phyloP scores from a whole-genome alignment of 2,888 invertebrate species.

The Lasioglossum leucozonium region DNA sequence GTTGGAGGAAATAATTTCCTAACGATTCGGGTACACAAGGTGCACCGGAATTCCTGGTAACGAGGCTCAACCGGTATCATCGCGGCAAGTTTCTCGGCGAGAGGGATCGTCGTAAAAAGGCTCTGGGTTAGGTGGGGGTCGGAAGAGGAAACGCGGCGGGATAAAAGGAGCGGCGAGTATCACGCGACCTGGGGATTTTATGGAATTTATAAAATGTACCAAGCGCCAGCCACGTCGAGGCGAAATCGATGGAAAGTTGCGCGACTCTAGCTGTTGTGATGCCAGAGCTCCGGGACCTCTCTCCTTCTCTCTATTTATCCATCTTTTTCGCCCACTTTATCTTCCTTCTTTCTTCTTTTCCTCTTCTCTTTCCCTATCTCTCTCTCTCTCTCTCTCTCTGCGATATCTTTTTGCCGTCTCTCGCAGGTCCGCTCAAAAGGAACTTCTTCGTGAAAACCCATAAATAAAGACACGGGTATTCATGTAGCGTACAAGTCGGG shows the following conservation, averaged over 20 bases:
- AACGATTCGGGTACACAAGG: constrained; percentile 5
- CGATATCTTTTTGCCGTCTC: background rate
- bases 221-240: constrained; percentile 5
- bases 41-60: constrained; percentile 19
- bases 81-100: background rate
- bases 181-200: constrained; percentile 39
- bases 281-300: constrained; percentile 32
- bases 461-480: constrained; percentile 77
- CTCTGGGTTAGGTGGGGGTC: background rate
- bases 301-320: background rate
- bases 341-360: background rate
- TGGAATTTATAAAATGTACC: constrained; percentile 62
- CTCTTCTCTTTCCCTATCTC: background rate
- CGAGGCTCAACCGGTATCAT: constrained; percentile 29
- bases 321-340: background rate
- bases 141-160: constrained; percentile 13
- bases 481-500: constrained; percentile 63
- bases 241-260: constrained; percentile 67
- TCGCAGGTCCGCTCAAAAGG: constrained; percentile 58
- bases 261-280: constrained; percentile 45
- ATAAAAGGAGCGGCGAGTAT: constrained; percentile 23
- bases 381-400: background rate
- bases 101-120: constrained; percentile 13
- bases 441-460: constrained; percentile 71
- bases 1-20: constrained; percentile 16